phyloP scores from a whole-genome alignment of 1,140 invertebrate species.

The Euglossa dilemma region DNA sequence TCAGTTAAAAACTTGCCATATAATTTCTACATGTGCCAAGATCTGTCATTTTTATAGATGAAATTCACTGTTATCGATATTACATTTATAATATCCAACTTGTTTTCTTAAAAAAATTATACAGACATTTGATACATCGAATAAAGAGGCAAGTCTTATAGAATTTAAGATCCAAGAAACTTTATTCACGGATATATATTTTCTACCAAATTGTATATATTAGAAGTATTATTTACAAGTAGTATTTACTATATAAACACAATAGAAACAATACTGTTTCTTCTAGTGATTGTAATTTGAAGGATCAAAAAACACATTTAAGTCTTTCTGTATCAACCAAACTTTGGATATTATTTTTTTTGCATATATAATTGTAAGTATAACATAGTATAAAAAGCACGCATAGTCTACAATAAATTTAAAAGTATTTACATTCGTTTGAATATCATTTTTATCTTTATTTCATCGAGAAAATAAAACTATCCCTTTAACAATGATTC shows the following conservation, averaged over 20 bases:
- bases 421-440: constrained; percentile 41
- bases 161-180: constrained; percentile 19
- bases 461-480: background rate
- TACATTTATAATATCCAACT: background rate
- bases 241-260: background rate
- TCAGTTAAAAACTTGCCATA: constrained; percentile 38
- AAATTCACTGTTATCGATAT: constrained; percentile 17
- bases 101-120: background rate
- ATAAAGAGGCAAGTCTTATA: constrained; percentile 1
- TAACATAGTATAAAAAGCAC: constrained; percentile 14
- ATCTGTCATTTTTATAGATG: constrained; percentile 6
- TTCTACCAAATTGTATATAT: constrained; percentile 54
- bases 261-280: background rate
- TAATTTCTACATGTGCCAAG: constrained; percentile 38
- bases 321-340: constrained; percentile 30
- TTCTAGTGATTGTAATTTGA: background rate
- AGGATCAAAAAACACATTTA: constrained; percentile 6
- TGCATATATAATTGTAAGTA: background rate
- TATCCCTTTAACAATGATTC: background rate
- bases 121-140: background rate
- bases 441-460: background rate
- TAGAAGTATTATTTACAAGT: constrained; percentile 31
- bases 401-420: constrained; percentile 56
- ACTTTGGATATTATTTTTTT: constrained; percentile 37
- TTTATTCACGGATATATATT: constrained; percentile 16